Evolutionary conservation across 1,140 invertebrate species (phyloP).

Genomic region (Gyrodactylus salaris): DNA sequence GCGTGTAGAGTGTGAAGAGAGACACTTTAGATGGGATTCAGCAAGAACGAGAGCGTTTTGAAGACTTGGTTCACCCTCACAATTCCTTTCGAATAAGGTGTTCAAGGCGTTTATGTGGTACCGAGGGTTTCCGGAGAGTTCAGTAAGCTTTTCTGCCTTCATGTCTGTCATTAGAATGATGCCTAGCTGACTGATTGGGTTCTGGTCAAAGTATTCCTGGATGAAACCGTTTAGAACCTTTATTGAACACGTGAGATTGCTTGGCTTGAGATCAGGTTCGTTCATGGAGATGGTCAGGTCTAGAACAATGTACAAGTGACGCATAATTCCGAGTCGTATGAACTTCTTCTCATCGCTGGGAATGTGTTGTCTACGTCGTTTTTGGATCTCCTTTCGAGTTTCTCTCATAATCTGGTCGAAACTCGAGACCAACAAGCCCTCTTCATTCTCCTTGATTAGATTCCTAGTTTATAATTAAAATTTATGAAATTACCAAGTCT

Average conservation of each 20-base stretch:
- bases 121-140: constrained; percentile 24
- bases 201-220: constrained; percentile 85
- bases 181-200: constrained; percentile 81
- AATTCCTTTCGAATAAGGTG: constrained; percentile 16
- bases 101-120: constrained; percentile 20
- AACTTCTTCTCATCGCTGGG: neutral
- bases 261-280: constrained; percentile 69
- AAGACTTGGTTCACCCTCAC: constrained; percentile 54
- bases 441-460: neutral
- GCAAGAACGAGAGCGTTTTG: constrained; percentile 71
- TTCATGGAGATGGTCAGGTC: constrained; percentile 72
- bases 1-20: neutral
- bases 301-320: constrained; percentile 56
- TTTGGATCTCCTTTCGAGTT: neutral
- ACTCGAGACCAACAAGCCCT: neutral
- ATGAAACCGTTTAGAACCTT: constrained; percentile 43
- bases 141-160: constrained; percentile 54
- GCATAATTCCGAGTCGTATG: constrained; percentile 13
- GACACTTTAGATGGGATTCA: constrained; percentile 34
- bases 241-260: constrained; percentile 46
- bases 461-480: neutral
- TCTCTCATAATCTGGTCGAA: neutral
- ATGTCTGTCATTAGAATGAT: constrained; percentile 63
- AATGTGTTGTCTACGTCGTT: neutral
- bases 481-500: neutral